These are phyloP conservation scores for Drosophila lacertosa DNA, from an alignment of 1,140 invertebrate genomes.

Conservation along the genomic window DNA sequence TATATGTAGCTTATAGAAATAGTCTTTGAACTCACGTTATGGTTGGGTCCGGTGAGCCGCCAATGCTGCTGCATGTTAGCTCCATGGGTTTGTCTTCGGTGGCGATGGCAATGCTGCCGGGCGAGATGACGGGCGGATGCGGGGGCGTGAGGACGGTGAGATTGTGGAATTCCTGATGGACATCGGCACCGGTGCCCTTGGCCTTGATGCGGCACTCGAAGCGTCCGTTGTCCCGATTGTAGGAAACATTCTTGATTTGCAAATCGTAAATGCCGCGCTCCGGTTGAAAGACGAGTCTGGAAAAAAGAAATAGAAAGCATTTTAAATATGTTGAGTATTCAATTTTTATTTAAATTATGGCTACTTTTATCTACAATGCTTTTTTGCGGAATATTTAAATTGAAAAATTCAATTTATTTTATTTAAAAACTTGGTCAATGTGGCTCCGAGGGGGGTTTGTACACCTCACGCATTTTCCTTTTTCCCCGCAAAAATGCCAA, in stretches of 20 bases:
- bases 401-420: slow-evolving; percentile 65
- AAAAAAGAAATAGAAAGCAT: slow-evolving; percentile 28
- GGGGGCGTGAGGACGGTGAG: slow-evolving; percentile 94
- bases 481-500: slow-evolving; percentile 15
- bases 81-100: slow-evolving; percentile 92
- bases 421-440: slow-evolving; percentile 49
- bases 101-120: slow-evolving; percentile 88
- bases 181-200: slow-evolving; percentile 91
- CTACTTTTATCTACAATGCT: background rate
- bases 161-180: slow-evolving; percentile 92
- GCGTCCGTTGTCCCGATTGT: slow-evolving; percentile 94
- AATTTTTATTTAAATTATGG: slow-evolving; percentile 6
- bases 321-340: background rate
- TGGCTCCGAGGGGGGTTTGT: background rate
- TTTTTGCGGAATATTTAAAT: slow-evolving; percentile 15
- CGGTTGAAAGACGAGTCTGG: slow-evolving; percentile 90
- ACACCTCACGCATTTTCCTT: background rate
- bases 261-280: slow-evolving; percentile 94
- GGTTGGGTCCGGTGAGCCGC: slow-evolving; percentile 94
- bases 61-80: slow-evolving; percentile 92
- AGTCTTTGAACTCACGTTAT: slow-evolving; percentile 87
- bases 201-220: slow-evolving; percentile 96
- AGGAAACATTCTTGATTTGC: slow-evolving; percentile 92
- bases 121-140: slow-evolving; percentile 90
- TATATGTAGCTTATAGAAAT: background rate